phyloP scores from a whole-genome alignment of 2,797 vertebrate species.

The Sternotherus odoratus region DNA sequence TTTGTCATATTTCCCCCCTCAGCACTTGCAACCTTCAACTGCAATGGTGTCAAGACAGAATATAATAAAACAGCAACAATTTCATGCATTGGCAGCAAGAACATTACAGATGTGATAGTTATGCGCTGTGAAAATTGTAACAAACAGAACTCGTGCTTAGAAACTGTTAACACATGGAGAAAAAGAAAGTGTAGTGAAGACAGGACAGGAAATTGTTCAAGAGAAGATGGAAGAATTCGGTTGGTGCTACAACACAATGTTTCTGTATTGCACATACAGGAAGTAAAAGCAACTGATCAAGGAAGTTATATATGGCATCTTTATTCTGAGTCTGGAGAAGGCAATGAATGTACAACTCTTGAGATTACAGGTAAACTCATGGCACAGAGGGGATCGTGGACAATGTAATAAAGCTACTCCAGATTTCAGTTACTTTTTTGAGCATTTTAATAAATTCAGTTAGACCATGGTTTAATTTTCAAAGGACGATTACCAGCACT shows the following conservation, averaged over 20 bases:
- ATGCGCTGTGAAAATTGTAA: neutral
- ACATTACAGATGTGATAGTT: neutral
- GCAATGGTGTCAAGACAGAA: neutral
- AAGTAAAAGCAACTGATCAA: neutral
- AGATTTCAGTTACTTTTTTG: no score
- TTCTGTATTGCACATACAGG: neutral
- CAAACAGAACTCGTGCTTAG: neutral
- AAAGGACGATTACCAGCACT: no score
- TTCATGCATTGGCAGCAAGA: neutral
- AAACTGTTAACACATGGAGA: neutral
- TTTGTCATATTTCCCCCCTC: neutral
- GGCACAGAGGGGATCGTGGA: neutral
- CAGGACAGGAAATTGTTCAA: accelerated
- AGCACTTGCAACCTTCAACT: accelerated
- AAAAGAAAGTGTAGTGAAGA: no score
- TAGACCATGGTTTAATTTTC: no score
- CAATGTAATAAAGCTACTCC: neutral
- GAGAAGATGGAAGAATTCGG: neutral
- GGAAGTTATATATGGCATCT: neutral
- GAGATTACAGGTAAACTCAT: neutral
- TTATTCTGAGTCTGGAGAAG: accelerated
- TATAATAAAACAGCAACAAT: neutral
- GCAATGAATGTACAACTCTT: accelerated
- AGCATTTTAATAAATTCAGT: no score
- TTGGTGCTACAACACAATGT: accelerated